Base-by-base conservation (phyloP, 2,113 vertebrate genomes). In the Podilymbus podiceps region DNA sequence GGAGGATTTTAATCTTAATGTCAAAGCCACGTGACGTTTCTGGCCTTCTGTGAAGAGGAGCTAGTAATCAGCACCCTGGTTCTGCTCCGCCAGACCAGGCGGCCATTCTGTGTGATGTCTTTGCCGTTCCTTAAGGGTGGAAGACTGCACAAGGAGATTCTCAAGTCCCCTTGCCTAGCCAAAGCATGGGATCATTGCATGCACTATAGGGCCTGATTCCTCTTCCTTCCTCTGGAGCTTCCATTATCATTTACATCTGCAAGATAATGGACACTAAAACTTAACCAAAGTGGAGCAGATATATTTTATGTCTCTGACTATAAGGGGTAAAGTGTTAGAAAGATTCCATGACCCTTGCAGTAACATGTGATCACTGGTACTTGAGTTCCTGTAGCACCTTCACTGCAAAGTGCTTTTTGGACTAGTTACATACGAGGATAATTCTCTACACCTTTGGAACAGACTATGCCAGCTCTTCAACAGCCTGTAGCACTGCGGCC, bases 1-100 rank as follows among this genome's bases (percentile, higher is more conserved):
- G 71, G 2, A 46, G 64, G 59, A 50, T 73, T 97, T 96, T 93
- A 97, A 91, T 97, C 53, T 97, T 95, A 49, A 64, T 77, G 40
- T 95, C 56, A 84, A 89, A 86, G 12, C 11, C 24, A 19, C 62
- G 91, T 95, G 80, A 75, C 33, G 12, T 79, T 88, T 96, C 85
- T 95, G 63, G 74, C 52, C 75, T 97, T 90, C 88, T 88, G 55
- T 93, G 84, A 85, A 95, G 75, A 60, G 50, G 30, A 95, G 53
- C 53, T 94, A 24, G 62, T 87, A 92, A 85, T 83, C 38, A 73
- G 55, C 33, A 75, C 19, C 4, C 6, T 2, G 14, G 28, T 38
- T 96, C 85, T 95, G 60, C 53, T 87, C 46, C 95, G 87, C 66
- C 87, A 94, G 68, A 86, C 66, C 53, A 94, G 63, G 30, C 62